These are phyloP conservation scores for Halictus ligatus DNA, from an alignment of 2,888 invertebrate genomes.

Conservation along the genomic window DNA sequence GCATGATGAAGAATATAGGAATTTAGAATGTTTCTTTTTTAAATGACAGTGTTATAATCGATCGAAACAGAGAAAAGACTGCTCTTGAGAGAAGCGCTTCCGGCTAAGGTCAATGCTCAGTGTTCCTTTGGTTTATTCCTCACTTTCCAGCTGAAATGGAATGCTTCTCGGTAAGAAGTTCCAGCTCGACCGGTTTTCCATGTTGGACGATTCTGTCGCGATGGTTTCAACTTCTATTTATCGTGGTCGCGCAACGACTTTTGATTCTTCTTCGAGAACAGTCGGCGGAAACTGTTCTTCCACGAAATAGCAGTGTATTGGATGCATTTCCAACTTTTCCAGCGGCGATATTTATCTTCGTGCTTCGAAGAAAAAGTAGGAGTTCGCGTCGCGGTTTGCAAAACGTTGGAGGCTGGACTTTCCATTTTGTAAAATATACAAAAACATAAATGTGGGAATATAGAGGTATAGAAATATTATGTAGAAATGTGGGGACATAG, in stretches of 20 bases:
- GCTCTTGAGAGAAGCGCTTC: conserved; percentile 53
- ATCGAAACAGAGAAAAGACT: conserved; percentile 22
- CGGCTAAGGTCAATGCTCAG: conserved; percentile 67
- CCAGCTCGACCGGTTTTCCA: conserved; percentile 66
- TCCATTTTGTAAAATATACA: too few species aligned
- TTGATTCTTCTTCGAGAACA: conserved; percentile 45
- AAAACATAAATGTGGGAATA: too few species aligned
- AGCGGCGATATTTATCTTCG: background rate
- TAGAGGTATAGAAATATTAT: too few species aligned
- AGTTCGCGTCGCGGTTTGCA: background rate
- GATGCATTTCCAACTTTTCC: background rate
- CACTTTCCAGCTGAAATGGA: conserved; percentile 61
- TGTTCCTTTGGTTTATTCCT: conserved; percentile 35
- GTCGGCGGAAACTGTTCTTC: background rate
- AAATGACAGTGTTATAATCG: background rate
- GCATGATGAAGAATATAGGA: too few species aligned
- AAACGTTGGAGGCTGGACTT: background rate
- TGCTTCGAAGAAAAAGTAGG: background rate
- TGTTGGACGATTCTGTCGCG: conserved; percentile 51
- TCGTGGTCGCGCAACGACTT: conserved; percentile 40
- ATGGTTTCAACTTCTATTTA: conserved; percentile 53
- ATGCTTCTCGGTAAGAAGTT: conserved; percentile 59
- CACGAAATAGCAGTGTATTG: background rate
- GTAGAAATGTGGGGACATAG: too few species aligned
- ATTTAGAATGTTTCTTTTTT: background rate